phyloP scores from a whole-genome alignment of 2,797 vertebrate genomes.

The Sorex maritimensis region DNA sequence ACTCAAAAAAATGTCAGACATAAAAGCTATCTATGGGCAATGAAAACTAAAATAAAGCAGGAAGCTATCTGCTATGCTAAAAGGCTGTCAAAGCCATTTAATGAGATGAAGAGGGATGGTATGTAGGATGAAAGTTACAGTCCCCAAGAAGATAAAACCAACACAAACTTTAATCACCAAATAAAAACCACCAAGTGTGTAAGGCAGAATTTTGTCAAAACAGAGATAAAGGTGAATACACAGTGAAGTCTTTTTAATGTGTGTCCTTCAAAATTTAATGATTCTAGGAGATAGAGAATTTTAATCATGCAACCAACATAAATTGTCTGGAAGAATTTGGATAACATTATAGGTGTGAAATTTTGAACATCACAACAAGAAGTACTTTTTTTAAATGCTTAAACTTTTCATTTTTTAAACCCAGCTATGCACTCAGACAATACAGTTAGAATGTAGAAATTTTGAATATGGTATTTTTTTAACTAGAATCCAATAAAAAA shows the following conservation, averaged over 20 bases:
- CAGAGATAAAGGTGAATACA: slow-evolving; percentile 39
- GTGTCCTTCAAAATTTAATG: slow-evolving; percentile 26
- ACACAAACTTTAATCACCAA: slow-evolving; percentile 25
- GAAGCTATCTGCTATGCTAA: not conserved
- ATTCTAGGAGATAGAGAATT: not conserved
- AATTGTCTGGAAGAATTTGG: not conserved
- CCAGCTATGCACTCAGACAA: not conserved
- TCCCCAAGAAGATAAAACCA: not conserved
- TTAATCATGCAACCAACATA: not conserved
- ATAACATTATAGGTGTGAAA: not conserved
- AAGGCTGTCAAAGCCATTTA: slow-evolving; percentile 5
- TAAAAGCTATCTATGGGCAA: not conserved
- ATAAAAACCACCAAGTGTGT: not conserved
- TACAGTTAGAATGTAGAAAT: not conserved
- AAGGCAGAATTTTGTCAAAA: slow-evolving; percentile 45
- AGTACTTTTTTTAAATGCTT: slow-evolving; percentile 6
- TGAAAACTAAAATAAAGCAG: not conserved
- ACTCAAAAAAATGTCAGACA: not conserved
- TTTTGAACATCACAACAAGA: not conserved
- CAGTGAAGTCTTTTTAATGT: not conserved
- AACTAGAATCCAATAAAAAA: slow-evolving; percentile 7
- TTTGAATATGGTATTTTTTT: not conserved
- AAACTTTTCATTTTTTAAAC: not conserved
- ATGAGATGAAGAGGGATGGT: not conserved
- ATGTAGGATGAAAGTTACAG: not conserved